A percentile compares a stretch with the other conserved stretches of the same genome.
These are phyloP conservation scores for Anoplius nigerrimus DNA, from an alignment of 2,888 invertebrate species.

Conservation along the genomic window DNA sequence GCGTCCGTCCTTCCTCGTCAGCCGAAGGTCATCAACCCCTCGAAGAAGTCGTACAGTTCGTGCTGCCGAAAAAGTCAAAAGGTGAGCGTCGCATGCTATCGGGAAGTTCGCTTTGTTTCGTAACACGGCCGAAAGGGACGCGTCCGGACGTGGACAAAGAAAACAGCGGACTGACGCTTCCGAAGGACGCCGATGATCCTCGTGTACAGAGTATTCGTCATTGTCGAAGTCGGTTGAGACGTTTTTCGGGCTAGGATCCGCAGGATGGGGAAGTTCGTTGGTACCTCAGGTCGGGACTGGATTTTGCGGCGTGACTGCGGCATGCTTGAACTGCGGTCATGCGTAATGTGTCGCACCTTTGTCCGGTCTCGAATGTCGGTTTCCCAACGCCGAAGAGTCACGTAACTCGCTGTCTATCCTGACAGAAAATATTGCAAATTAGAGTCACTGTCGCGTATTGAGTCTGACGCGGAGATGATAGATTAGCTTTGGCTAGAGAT, in stretches of 20 bases:
- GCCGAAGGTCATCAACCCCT: too few relatives aligned
- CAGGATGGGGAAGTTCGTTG: not conserved
- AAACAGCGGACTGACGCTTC: not conserved
- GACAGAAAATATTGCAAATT: too few relatives aligned
- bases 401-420: too few relatives aligned
- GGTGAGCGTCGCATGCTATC: not conserved
- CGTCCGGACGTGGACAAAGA: not conserved
- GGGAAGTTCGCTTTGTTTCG: not conserved
- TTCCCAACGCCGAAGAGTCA: too few relatives aligned
- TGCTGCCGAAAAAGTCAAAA: not conserved
- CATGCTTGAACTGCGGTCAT: conserved; percentile 38
- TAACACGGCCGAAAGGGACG: not conserved
- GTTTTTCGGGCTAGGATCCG: too few relatives aligned
- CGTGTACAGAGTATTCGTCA: not conserved
- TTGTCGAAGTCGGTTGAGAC: too few relatives aligned
- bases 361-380: too few relatives aligned
- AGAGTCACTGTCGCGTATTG: too few relatives aligned
- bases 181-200: not conserved
- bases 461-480: too few relatives aligned
- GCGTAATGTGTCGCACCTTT: conserved; percentile 29
- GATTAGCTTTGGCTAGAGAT: too few relatives aligned
- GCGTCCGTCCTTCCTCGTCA: conserved; percentile 24
- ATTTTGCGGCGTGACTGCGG: conserved; percentile 32
- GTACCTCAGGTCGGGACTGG: conserved; percentile 1
- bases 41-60: not conserved